Evolutionary conservation across 2,797 vertebrate species (phyloP), one percentile per base, ranked within the genome.

Genomic region (Tangara arthus): DNA sequence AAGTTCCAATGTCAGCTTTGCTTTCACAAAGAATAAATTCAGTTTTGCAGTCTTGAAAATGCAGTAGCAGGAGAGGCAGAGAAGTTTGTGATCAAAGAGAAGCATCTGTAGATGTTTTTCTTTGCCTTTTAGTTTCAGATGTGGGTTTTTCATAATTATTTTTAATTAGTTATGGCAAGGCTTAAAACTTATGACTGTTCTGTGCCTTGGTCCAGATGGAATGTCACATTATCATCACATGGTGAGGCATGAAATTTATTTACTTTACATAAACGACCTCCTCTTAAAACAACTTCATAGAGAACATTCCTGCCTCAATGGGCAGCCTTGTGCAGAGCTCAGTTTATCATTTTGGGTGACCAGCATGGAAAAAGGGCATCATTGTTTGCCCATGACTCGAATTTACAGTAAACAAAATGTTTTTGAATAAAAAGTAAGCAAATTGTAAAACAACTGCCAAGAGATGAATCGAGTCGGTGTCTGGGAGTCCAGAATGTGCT

Each of bases 141-240:
- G 98, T 98, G 98, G 98, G 98, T 98, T 98, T 78, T 98, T 98
- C 97, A 89, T 98, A 98, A 99, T 99, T 98, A 99, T 98, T 98
- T 98, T 99, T 98, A 98, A 99, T 99, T 99, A 95, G 98, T 99
- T 98, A 98, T 97, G 98, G 98, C 78, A 96, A 96, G 91, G 92
- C 96, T 97, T 96, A 89, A 97, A 97, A 98, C 97, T 97, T 98
- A 98, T 98, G 97, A 98, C 97, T 97, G 92, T 97, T 98, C 97
- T 98, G 94, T 98, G 97, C 96, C 97, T 97, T 96, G 95, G 96
- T 96, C 94, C 98, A 97, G 95, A 96, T 90, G 98, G 98, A 99
- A 98, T 98, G 98, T 99, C 99, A 99, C 99, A 98, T 98, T 99
- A 92, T 98, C 97, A 98, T 99, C 99, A 99, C 99, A 99, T 99